phyloP scores from a whole-genome alignment of 2,797 vertebrate species.

The Jordanella pulchra region DNA sequence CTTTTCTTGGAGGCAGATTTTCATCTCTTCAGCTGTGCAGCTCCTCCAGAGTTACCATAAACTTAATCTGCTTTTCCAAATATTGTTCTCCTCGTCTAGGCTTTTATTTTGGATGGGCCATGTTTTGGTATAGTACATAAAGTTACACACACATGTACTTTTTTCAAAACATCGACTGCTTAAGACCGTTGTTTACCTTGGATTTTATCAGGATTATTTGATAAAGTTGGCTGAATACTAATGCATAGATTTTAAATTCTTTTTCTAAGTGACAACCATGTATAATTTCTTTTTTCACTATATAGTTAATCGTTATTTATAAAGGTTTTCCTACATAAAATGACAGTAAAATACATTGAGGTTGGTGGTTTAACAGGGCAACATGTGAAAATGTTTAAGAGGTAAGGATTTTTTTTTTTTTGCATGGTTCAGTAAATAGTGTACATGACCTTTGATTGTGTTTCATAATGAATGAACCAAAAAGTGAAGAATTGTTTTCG shows the following conservation, averaged over 20 bases:
- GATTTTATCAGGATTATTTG: neutral
- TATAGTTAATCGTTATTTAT: neutral
- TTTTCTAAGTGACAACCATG: neutral
- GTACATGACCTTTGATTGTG: conserved; percentile 10
- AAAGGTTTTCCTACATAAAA: neutral
- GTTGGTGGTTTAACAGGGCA: neutral
- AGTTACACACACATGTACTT: neutral
- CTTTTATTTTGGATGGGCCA: no score
- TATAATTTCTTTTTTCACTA: neutral
- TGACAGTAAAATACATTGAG: neutral
- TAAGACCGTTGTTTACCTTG: neutral
- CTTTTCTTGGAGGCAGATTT: neutral
- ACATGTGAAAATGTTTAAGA: neutral
- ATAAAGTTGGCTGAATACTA: neutral
- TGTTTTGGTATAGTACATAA: neutral
- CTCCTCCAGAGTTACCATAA: neutral
- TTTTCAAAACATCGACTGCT: neutral
- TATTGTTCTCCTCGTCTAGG: neutral
- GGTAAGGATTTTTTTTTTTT: neutral
- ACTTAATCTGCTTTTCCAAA: neutral
- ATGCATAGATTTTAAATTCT: neutral
- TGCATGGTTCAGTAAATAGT: neutral
- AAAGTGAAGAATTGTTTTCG: conserved; percentile 43
- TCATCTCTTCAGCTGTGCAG: neutral
- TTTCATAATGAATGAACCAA: conserved; percentile 66